Base-by-base conservation (phyloP, 2,888 invertebrate genomes). In the Allolobophora icterica region DNA sequence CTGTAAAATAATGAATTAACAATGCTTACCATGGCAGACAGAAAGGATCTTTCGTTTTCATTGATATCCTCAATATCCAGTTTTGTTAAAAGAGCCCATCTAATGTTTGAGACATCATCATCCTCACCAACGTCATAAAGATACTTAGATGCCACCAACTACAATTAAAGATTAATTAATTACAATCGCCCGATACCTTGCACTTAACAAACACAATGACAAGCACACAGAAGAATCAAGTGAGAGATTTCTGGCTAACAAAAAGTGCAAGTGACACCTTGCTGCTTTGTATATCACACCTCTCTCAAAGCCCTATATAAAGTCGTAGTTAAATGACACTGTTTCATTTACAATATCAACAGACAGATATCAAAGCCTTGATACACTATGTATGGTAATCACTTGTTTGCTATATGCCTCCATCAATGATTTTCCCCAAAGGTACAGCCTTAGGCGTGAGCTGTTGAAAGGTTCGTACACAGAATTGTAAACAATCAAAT, bases 81-180 rank as follows among this genome's bases (percentile, higher is more conserved):
- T 92, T 97, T 97, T 30, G 97, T 97, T 87, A 98, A 97, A 92
- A 96, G 96, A 30, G 99, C 98, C 99, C 99, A 99, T 96, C 98
- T 98, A 91, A 97, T 97, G 94, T 98, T 97, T 94, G 97, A 97
- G 92, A 98, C 97, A 95, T 98, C 98, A 94, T 98, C 98, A 92
- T 97, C 97, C 94, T 98, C 98, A 84, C 98, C 98, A 94, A 98
- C 97, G 94, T 98, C 98, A 95, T 98, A 97, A 93, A 98, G 96
- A 95, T 98, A 99, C 96, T 99, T 99, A 94, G 98, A 98, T 91
- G 99, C 98, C 94, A 99, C 97, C 97, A 99, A 97, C 98, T 98
- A 91, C 92, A 91, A 33, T 21, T 24, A 84, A 58, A 24, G 42
- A 11, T 38, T 21, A 45, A 34, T 24, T 5, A 45, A 90, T 90